These are phyloP conservation scores for Pseudomyrmex gracilis DNA, from an alignment of 1,140 invertebrate genomes.

Conservation along the genomic window DNA sequence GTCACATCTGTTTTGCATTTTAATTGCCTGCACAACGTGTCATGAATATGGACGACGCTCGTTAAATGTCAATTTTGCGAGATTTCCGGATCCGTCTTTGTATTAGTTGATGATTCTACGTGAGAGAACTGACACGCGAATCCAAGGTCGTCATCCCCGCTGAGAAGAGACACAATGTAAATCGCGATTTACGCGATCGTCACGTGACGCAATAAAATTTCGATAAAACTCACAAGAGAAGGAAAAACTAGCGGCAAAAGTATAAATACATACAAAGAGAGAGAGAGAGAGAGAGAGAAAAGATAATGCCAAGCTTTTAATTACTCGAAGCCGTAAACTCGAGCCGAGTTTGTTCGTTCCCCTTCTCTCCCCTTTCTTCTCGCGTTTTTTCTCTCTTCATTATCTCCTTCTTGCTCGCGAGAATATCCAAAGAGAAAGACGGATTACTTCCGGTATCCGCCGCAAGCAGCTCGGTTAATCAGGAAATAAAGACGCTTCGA, in stretches of 20 bases:
- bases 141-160: not conserved
- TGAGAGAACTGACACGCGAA: not conserved
- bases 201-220: constrained; percentile 5
- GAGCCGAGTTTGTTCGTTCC: constrained; percentile 59
- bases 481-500: constrained; percentile 75
- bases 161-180: not conserved
- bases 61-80: not conserved
- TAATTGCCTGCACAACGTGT: not conserved
- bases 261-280: constrained; percentile 19
- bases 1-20: not conserved
- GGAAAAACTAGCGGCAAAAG: not conserved
- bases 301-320: constrained; percentile 71
- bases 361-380: not conserved
- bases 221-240: constrained; percentile 34
- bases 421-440: constrained; percentile 69
- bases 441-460: constrained; percentile 76
- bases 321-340: constrained; percentile 70
- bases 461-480: constrained; percentile 59
- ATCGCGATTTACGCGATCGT: not conserved
- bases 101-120: not conserved
- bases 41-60: not conserved
- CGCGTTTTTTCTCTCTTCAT: not conserved
- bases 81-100: not conserved
- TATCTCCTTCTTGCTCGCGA: constrained; percentile 56
- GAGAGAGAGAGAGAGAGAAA: constrained; percentile 23